Evolutionary conservation across 2,888 invertebrate species (phyloP), one percentile per base, ranked within the genome.

Genomic region (Seira musarum): DNA sequence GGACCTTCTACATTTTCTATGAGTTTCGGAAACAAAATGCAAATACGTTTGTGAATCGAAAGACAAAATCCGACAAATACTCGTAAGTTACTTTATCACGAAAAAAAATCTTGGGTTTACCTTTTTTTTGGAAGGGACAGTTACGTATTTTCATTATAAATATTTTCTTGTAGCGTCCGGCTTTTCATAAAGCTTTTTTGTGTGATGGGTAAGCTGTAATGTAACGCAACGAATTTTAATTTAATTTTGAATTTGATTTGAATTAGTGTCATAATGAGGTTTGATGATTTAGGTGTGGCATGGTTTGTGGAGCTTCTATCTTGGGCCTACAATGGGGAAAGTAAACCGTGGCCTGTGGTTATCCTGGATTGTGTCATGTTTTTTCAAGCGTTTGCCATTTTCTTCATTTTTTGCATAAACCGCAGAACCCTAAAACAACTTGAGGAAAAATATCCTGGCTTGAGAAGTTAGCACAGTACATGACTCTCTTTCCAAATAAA

Each of bases 401-500:
- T 83, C 66, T 60, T 83, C 17, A 82, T 83, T 61, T 83, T 83
- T 49, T 83, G 83, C 60, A 71, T 82, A n/a, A 83, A 83, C 74
- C 77, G 77, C 74, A 80, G 83, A 57, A 82, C 80, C 10, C 21
- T 83, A 40, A 66, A 77, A 24, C 82, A 82, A 67, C 57, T 82
- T 30, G 82, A 82, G 57, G 83, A 83, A 57, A 83, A 82, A 67
- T 83, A 79, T 61, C 63, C 77, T 1, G 24, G 68, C 2, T 66
- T 82, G 15, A 77, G 68, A 70, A 53, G 83, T 83, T 46, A 40
- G 61, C 21, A 30, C 30, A 8, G 30, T 30, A 5, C 30, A 30
- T 5, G 3, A 30, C 2, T 40, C 15, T 35, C 1, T 61, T 19
- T 13, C 19, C 22, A 6, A 61, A 19, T 61, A 25, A 64, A 64